A percentile compares a stretch with the other conserved stretches of the same genome.
These are phyloP conservation scores for Leptocoma aspasia DNA, from an alignment of 2,113 vertebrate species.

Conservation along the genomic window DNA sequence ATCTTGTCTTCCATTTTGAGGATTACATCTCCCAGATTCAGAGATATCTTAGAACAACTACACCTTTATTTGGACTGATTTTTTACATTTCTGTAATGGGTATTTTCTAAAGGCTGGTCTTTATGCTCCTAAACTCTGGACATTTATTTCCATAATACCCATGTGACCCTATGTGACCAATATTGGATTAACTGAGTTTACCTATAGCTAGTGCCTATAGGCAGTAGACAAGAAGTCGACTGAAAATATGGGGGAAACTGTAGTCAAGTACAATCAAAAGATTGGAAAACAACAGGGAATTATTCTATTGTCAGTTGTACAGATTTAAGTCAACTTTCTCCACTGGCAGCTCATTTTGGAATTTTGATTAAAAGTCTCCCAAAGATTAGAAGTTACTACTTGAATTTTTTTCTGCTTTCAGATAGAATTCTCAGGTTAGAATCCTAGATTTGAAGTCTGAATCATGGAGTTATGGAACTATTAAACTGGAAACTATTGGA, in stretches of 20 bases:
- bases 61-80: not conserved
- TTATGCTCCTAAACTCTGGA: not conserved
- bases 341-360: not conserved
- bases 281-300: not conserved
- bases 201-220: not conserved
- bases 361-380: not conserved
- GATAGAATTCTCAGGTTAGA: not conserved
- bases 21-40: not conserved
- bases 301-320: not conserved
- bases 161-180: not conserved
- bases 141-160: not conserved
- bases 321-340: not conserved
- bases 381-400: not conserved
- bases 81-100: not conserved
- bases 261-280: not conserved
- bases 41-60: not conserved
- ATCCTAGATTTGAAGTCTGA: not conserved
- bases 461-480: not conserved
- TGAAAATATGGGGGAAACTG: not conserved
- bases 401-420: not conserved
- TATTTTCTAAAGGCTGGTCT: not conserved
- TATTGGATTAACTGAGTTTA: not conserved
- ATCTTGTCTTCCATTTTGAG: not conserved
- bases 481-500: not conserved
- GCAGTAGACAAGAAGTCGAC: not conserved